phyloP scores from a whole-genome alignment of 2,888 invertebrate species.

The Mimas tiliae region DNA sequence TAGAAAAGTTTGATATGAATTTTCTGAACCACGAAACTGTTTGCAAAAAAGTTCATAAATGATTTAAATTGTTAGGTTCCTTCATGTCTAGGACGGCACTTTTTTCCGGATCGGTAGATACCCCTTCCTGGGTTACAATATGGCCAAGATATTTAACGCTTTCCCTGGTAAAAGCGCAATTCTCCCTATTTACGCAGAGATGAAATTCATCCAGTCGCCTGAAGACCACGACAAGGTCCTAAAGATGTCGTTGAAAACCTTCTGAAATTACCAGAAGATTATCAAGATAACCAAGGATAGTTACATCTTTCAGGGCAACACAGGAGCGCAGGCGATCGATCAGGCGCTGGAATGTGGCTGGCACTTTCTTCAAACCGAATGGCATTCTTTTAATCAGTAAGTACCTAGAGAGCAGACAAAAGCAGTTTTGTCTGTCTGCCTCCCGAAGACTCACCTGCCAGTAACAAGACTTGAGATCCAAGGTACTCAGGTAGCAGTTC shows the following conservation, averaged over 20 bases:
- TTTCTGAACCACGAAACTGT: no score
- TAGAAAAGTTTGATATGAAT: no score
- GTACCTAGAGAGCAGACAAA: no score
- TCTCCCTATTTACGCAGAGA: not conserved
- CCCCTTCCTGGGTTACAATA: not conserved
- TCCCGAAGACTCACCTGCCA: not conserved
- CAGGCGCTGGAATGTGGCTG: not conserved
- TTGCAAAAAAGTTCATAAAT: not conserved
- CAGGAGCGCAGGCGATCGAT: not conserved
- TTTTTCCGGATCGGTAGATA: not conserved
- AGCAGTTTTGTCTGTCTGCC: not conserved
- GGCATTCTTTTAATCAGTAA: not conserved
- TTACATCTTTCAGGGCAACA: not conserved
- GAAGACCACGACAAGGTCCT: not conserved
- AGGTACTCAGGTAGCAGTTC: conserved; percentile 46
- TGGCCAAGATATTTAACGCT: not conserved
- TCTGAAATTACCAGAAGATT: not conserved
- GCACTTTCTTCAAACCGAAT: not conserved
- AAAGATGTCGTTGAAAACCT: not conserved
- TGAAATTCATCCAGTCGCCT: not conserved
- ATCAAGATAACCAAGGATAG: not conserved
- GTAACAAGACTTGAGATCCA: conserved; percentile 45
- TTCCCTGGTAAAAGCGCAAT: not conserved
- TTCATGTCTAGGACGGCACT: not conserved
- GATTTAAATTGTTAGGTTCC: not conserved